phyloP scores from a whole-genome alignment of 2,113 vertebrate genomes.

The Stigmatopora nigra region DNA sequence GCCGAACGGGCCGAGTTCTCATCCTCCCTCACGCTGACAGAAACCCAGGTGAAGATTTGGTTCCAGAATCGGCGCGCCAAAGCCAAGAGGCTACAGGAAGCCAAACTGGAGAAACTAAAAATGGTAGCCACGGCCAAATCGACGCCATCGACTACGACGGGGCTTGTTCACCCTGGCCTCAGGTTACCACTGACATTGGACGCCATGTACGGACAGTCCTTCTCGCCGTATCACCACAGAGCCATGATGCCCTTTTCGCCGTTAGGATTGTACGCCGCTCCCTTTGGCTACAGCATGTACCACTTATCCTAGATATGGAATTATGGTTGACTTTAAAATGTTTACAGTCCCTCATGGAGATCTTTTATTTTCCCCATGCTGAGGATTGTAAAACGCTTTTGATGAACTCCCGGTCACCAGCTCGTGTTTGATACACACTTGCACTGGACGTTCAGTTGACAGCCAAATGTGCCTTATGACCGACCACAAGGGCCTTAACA shows the following conservation, averaged over 20 bases:
- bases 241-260: conserved; percentile 63
- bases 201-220: conserved; percentile 64
- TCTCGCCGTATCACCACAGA: conserved; percentile 61
- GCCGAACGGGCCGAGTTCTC: conserved; percentile 72
- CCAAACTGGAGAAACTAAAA: conserved; percentile 71
- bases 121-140: conserved; percentile 62
- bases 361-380: conserved; percentile 14
- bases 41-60: conserved; percentile 76
- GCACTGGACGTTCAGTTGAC: conserved; percentile 20
- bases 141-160: conserved; percentile 21
- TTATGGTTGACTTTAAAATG: conserved; percentile 24
- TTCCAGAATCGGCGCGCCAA: conserved; percentile 73
- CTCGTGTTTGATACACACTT: conserved; percentile 43
- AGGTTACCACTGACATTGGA: conserved; percentile 61
- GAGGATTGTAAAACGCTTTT: conserved; percentile 33
- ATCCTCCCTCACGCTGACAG: conserved; percentile 66
- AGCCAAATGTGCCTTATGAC: conserved; percentile 27
- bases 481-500: conserved; percentile 19
- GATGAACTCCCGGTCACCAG: background rate
- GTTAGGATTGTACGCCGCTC: conserved; percentile 61
- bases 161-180: conserved; percentile 54
- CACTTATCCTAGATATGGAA: conserved; percentile 57
- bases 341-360: conserved; percentile 30
- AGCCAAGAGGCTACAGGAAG: conserved; percentile 73
- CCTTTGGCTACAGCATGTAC: conserved; percentile 70